These are phyloP conservation scores for Agriopis leucophaearia DNA, from an alignment of 2,888 invertebrate genomes.

Conservation along the genomic window DNA sequence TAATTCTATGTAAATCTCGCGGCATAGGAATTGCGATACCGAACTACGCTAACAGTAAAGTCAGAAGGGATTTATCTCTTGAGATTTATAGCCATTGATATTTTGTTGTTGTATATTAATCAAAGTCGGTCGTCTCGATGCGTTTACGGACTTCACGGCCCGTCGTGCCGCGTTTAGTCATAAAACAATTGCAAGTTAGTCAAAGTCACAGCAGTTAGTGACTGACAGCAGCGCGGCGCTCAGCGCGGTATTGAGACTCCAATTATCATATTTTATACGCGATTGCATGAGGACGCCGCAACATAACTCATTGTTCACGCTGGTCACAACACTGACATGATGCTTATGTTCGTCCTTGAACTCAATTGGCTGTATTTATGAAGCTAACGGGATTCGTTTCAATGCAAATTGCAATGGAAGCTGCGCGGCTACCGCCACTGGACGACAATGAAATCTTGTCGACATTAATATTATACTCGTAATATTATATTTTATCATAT, in stretches of 20 bases:
- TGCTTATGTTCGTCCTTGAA: constrained; percentile 83
- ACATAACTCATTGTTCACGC: constrained; percentile 83
- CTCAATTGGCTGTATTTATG: constrained; percentile 82
- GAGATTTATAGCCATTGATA: constrained; percentile 33
- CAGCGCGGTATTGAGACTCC: constrained; percentile 67
- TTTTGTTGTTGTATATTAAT: constrained; percentile 33
- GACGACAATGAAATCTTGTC: constrained; percentile 56
- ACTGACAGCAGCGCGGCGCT: constrained; percentile 55
- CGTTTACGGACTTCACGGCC: constrained; percentile 5
- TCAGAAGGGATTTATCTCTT: constrained; percentile 31
- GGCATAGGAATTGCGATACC: constrained; percentile 42
- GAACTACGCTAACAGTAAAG: constrained; percentile 45
- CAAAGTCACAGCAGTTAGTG: constrained; percentile 36
- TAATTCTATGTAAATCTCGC: constrained; percentile 42
- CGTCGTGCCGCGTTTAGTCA: constrained; percentile 29
- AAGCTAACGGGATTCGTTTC: constrained; percentile 82
- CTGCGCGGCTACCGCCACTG: constrained; percentile 59
- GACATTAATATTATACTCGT: constrained; percentile 14
- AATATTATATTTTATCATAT: constrained; percentile 35
- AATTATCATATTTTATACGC: constrained; percentile 83
- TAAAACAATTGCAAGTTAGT: constrained; percentile 37
- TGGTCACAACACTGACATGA: constrained; percentile 79
- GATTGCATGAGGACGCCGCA: constrained; percentile 80
- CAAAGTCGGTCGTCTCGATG: constrained; percentile 26
- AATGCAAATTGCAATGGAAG: constrained; percentile 78